Evolutionary conservation across 2,113 vertebrate species (phyloP), one percentile per base, ranked within the genome.

Genomic region (Setophaga kirtlandii): DNA sequence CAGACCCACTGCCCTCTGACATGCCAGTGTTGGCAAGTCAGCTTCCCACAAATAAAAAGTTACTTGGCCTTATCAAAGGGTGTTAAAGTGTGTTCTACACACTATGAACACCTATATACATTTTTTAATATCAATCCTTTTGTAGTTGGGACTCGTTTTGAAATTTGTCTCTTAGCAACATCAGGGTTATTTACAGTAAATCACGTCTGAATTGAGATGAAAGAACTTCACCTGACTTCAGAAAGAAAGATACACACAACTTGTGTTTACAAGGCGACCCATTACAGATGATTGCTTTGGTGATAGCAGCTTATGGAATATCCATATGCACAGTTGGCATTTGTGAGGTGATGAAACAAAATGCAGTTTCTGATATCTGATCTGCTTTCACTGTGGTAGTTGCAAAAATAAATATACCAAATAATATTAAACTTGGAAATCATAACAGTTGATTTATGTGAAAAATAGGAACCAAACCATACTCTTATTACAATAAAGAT

Each of bases 271-370:
- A 96, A 95, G 92, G 86, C 71, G 52, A 65, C 65, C 39, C 62
- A 56, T 89, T 91, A 90, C 73, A 89, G 94, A 85, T 3, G 35
- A 96, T 96, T 47, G 31, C 33, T 70, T 95, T 77, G 86, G 67
- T 92, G 89, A 74, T 94, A 89, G 81, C 91, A 96, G 73, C 93
- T 96, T 85, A 69, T 52, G 90, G 83, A 97, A 95, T 87, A 97
- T 96, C 87, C 96, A 90, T 97, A 94, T 71, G 91, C 2, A 3
- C 79, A 91, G 83, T 91, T 97, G 90, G 96, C 80, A 89, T 94
- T 93, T 94, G 93, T 89, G 89, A 94, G 60, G 64, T 87, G 87
- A 93, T 94, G 76, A 94, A 97, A 95, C 91, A 85, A 78, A 95
- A 96, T 79, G 49, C 46, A 69, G 62, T 59, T 93, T 95, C 93